These are phyloP conservation scores for Oopsacas minuta DNA, from an alignment of 37 sponge, comb jelly and placozoan genomes.

Conservation along the genomic window DNA sequence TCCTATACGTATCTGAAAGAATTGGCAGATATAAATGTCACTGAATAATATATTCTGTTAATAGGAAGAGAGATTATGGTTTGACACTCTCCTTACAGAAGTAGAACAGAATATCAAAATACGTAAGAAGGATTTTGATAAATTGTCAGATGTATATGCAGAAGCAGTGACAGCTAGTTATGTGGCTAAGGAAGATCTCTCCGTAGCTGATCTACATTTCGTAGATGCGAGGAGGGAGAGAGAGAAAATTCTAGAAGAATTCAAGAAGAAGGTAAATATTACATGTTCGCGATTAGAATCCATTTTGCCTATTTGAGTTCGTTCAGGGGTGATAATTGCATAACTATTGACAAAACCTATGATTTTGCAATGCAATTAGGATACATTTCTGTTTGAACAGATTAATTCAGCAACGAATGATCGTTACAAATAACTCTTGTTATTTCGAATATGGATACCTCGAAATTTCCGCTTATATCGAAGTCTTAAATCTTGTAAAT, in stretches of 20 bases:
- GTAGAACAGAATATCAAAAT: slow-evolving; percentile 67
- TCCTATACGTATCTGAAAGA: too few relatives aligned
- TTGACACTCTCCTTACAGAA: slow-evolving; percentile 73
- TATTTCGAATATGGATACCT: too few relatives aligned
- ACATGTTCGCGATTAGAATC: too few relatives aligned
- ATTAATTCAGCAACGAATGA: too few relatives aligned
- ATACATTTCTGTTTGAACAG: too few relatives aligned
- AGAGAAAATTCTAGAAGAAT: slow-evolving; percentile 59
- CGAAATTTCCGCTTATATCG: too few relatives aligned
- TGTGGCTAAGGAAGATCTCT: slow-evolving; percentile 69
- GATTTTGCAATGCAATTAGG: too few relatives aligned
- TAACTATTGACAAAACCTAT: too few relatives aligned
- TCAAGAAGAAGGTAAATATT: slow-evolving; percentile 48
- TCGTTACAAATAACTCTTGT: too few relatives aligned
- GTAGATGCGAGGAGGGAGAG: slow-evolving; percentile 56
- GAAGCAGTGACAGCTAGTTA: slow-evolving; percentile 85
- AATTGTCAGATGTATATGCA: slow-evolving; percentile 60
- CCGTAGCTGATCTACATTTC: slow-evolving; percentile 49
- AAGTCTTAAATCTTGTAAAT: too few relatives aligned
- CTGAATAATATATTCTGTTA: background rate
- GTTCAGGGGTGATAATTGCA: too few relatives aligned
- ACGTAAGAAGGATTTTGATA: slow-evolving; percentile 48
- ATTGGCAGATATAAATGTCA: background rate
- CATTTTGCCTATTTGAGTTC: too few relatives aligned
- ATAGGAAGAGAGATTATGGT: slow-evolving; percentile 78